Base-by-base conservation (phyloP, 2,113 vertebrate genomes). In the Telmatochromis sp. region DNA sequence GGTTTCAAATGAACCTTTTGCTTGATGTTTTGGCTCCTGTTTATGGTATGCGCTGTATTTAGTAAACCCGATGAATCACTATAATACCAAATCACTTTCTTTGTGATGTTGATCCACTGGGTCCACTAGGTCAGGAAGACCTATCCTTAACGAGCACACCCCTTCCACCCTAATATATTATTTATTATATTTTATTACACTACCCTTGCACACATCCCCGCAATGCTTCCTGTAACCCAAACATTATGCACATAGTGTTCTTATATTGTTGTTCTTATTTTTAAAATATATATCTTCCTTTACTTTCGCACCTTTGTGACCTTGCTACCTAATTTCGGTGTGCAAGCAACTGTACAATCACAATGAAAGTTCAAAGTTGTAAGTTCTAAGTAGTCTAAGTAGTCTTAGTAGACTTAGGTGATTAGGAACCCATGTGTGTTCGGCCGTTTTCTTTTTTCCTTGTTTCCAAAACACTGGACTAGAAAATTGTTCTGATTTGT, bases 141-240 rank as follows among this genome's bases (percentile, higher is more conserved):
- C 57, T 33, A 60, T 10, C 28, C 57, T 60, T 60, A 60, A 33
- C 28, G 2, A 33, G 15, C 57, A 60, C 28, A 60, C 2, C 57
- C 5, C 28, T 33, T 60, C 57, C 15, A 60, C 57, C 15, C 28
- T 60, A 4, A 60, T 19, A 2, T 60, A 60, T 60, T 19, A 33
- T 33, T 19, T 60, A 60, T 33, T 33, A 33, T 10, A 33, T 60
- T 60, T 60, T 60, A 60, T 60, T 33, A 60, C 28, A 31, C 15
- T 33, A 19, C 31, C 58, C 17, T 35, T 35, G 17, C 31, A 63
- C 31, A n/a, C 31, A 35, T 11, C 31, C 9, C 4, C 2, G 0
- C 58, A 63, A 63, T 63, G 58, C 58, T 35, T 35, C 9, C 31
- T 35, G 58, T n/a, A 35, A 63, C 58, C 58, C 31, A n/a, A 63